Conservation (phyloP, 2,888 invertebrate species). For the Rambutsinella grinnellia region DNA sequence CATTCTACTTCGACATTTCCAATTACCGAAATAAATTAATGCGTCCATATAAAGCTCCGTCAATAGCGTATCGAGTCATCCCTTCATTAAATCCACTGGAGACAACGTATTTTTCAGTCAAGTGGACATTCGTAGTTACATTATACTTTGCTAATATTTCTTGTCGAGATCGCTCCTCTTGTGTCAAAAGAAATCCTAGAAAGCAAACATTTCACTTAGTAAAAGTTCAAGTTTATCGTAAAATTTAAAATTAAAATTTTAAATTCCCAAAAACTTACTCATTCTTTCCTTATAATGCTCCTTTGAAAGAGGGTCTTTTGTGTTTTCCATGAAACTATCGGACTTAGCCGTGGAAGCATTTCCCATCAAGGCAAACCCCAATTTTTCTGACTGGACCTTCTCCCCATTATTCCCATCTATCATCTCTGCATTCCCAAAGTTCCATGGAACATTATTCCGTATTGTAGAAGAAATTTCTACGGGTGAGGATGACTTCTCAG, state of each 20-base stretch:
- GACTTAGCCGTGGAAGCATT: constrained; percentile 23
- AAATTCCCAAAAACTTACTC: constrained; percentile 59
- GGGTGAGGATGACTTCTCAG: constrained; percentile 41
- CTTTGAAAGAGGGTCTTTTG: constrained; percentile 54
- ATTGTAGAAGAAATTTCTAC: constrained; percentile 29
- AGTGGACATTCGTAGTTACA: constrained; percentile 59
- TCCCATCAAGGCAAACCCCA: constrained; percentile 64
- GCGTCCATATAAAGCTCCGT: constrained; percentile 63
- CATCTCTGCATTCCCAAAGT: constrained; percentile 65
- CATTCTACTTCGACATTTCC: not conserved
- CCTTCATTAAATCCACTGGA: constrained; percentile 62
- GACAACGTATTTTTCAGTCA: constrained; percentile 56
- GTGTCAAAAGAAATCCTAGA: constrained; percentile 63
- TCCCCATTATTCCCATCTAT: constrained; percentile 61
- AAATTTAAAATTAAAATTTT: constrained; percentile 5
- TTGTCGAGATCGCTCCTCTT: constrained; percentile 65
- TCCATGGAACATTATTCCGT: constrained; percentile 63
- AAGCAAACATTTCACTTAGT: not conserved
- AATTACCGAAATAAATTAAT: constrained; percentile 63
- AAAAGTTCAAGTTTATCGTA: not conserved
- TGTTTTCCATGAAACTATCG: constrained; percentile 35
- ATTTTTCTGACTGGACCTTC: constrained; percentile 57
- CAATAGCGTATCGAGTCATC: constrained; percentile 62
- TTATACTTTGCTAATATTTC: constrained; percentile 66
- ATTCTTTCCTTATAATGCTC: constrained; percentile 65